phyloP scores from a whole-genome alignment of 2,888 invertebrate genomes.

The Noctua pronuba region DNA sequence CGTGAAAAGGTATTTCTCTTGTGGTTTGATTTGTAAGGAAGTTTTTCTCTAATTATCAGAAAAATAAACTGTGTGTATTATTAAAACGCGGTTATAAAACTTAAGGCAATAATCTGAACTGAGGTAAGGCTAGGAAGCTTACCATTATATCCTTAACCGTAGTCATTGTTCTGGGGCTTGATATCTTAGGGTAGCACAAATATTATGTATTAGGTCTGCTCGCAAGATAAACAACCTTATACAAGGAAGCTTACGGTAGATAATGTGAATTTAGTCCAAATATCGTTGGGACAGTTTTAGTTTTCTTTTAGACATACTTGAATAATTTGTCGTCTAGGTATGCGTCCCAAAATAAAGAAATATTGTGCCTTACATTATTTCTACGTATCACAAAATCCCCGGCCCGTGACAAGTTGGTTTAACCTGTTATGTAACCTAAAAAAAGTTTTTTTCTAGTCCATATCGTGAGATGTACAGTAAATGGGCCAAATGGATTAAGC shows the following conservation, averaged over 20 bases:
- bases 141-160: background rate
- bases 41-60: too few relatives aligned
- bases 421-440: background rate
- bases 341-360: background rate
- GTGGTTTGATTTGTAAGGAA: background rate
- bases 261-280: background rate
- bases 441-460: slow-evolving; percentile 1
- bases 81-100: too few relatives aligned
- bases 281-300: background rate
- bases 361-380: background rate
- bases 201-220: slow-evolving; percentile 5
- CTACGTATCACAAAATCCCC: background rate
- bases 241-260: background rate
- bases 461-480: slow-evolving; percentile 4
- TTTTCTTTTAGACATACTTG: background rate
- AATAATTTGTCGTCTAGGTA: background rate
- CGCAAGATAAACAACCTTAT: background rate
- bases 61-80: background rate
- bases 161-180: background rate
- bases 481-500: slow-evolving; percentile 46
- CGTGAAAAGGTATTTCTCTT: background rate
- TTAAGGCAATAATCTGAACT: background rate
- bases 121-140: background rate
- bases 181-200: slow-evolving; percentile 11
- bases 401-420: background rate